Base-by-base conservation (phyloP, 2,113 vertebrate species). In the Xiphias gladius region DNA sequence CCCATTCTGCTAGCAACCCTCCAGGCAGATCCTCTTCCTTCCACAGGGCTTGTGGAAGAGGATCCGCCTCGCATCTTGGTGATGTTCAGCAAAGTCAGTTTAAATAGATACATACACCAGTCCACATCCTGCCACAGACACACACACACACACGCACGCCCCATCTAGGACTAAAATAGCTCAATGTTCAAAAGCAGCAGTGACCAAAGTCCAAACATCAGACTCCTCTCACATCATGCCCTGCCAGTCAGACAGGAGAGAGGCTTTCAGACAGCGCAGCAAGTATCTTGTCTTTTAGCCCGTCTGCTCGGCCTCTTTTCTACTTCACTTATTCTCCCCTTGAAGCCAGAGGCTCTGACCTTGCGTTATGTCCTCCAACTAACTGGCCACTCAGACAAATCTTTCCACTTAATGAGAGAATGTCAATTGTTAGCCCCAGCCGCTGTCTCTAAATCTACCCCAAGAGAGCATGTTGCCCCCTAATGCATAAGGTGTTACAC, bases 1-100 rank as follows among this genome's bases (percentile, higher is more conserved):
- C n/a, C 88, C 90, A 93, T 93, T 92, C 85, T 76, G 85, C 55
- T 7, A 64, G 88, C 79, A 85, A 79, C 79, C 86, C 84, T 79
- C 71, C 57, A 24, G 83, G 76, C 78, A n/a, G 55, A 28, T 58
- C 55, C 55, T 58, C 14, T 57, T 57, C 11, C 55, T 24, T 57
- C 54, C 54, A 24, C 54, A 55, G 54, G 19, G 9, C 63, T 41
- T 26, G 65, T 41, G 80, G 84, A 87, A 73, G 67, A 82, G 64
- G 58, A 74, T 65, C 68, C 3, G 41, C 73, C 65, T 61, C 12
- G 57, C 55, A 63, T 66, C 66, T 41, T 9, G 35, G 72, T 59
- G 63, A 86, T 71, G 79, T 87, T 85, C 88, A 86, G 86, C 79
- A 50, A 85, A 90, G 88, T 91, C 82, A 43, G 20, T 83, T 87